phyloP scores from a whole-genome alignment of 2,113 vertebrate species.

The Peromyscus leucopus region DNA sequence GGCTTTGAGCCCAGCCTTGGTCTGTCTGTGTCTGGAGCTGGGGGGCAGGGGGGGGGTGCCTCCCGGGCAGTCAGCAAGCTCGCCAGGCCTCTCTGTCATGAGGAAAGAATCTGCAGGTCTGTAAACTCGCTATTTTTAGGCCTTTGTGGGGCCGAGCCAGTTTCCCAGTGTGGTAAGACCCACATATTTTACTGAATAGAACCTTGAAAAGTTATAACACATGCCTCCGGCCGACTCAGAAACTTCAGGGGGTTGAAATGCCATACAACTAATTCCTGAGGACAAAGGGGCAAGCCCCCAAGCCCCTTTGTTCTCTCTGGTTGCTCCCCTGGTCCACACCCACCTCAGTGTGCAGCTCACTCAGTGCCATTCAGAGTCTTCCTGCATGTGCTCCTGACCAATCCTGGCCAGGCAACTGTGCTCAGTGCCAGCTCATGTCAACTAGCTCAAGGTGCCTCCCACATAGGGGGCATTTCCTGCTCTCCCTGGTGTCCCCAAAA shows the following conservation, averaged over 20 bases:
- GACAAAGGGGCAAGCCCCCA: rapidly evolving
- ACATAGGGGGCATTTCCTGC: too few species aligned
- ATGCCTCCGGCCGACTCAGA: not conserved
- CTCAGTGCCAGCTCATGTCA: not conserved
- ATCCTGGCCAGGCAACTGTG: not conserved
- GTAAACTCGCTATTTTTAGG: conserved; percentile 76
- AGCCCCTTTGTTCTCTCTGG: rapidly evolving
- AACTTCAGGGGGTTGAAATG: not conserved
- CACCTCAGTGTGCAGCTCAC: not conserved
- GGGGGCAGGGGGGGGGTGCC: not conserved
- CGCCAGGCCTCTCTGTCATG: not conserved
- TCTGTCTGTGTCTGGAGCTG: not conserved
- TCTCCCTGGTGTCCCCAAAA: too few species aligned
- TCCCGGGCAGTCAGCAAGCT: not conserved
- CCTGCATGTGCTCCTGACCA: rapidly evolving
- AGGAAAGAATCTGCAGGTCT: conserved; percentile 73
- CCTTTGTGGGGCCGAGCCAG: conserved; percentile 30
- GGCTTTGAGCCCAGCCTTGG: not conserved
- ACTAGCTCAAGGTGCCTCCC: not conserved
- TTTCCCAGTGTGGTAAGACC: conserved; percentile 11
- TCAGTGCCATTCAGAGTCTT: not conserved
- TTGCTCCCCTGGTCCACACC: not conserved
- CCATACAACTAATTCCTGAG: not conserved
- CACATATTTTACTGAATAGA: conserved; percentile 57
- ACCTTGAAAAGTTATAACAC: conserved; percentile 21